Evolutionary conservation across 2,888 invertebrate species (phyloP).

Genomic region (Limnephilus lunatus): DNA sequence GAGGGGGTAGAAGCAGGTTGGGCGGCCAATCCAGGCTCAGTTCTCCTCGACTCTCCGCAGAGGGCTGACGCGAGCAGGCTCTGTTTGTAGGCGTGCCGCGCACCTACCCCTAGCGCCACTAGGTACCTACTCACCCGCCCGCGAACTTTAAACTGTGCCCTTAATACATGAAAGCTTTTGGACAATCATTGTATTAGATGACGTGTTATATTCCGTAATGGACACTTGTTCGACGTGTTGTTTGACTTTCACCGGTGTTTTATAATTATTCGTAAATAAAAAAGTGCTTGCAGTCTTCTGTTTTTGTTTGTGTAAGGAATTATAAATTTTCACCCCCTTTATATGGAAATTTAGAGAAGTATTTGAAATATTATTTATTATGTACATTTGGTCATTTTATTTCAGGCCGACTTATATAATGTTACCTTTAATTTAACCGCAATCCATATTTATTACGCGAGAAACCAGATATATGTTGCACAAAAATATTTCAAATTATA

Average conservation of each 20-base stretch:
- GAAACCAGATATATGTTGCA: too few relatives aligned
- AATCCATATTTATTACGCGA: too few relatives aligned
- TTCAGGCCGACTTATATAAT: not conserved
- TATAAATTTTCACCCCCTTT: not conserved
- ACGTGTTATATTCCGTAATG: slow-evolving; percentile 19
- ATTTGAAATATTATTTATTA: not conserved
- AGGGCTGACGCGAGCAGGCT: slow-evolving; percentile 33
- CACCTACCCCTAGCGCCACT: not conserved
- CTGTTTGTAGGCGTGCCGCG: slow-evolving; percentile 43
- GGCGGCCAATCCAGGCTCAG: slow-evolving; percentile 38
- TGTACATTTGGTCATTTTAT: not conserved
- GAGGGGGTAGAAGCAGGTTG: slow-evolving; percentile 23
- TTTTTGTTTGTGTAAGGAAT: slow-evolving; percentile 38
- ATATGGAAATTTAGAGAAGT: slow-evolving; percentile 1
- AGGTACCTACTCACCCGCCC: not conserved
- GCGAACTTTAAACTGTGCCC: not conserved
- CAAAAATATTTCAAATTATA: too few relatives aligned
- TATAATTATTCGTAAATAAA: not conserved
- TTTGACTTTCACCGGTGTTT: slow-evolving; percentile 8
- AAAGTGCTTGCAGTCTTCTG: slow-evolving; percentile 33
- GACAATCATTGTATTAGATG: slow-evolving; percentile 20
- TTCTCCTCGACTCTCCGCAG: slow-evolving; percentile 47
- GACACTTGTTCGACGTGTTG: slow-evolving; percentile 26
- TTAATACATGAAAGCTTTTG: slow-evolving; percentile 12
- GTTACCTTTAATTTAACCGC: not conserved